Evolutionary conservation across 2,797 vertebrate species (phyloP).

Genomic region (Paguma larvata): DNA sequence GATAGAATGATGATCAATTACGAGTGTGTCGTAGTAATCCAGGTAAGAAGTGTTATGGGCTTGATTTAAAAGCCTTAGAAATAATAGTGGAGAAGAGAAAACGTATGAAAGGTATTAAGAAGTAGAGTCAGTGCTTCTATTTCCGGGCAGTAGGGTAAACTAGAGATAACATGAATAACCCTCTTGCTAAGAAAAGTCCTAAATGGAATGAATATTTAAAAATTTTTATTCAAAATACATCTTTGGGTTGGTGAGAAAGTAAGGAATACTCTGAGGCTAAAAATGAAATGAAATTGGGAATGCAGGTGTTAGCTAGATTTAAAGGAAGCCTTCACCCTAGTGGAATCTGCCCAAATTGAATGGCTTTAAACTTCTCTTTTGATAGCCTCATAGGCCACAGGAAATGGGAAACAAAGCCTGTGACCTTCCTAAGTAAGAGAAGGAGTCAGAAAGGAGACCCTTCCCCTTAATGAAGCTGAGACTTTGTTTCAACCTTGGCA

Average conservation of each 20-base stretch:
- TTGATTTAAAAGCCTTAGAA: constrained; percentile 40
- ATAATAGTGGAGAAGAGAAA: neutral
- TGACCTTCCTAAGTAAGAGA: neutral
- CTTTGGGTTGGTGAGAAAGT: neutral
- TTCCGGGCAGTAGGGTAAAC: neutral
- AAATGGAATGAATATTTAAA: neutral
- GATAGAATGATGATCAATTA: constrained; percentile 20
- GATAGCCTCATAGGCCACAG: neutral
- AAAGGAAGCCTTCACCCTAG: neutral
- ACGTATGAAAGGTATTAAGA: neutral
- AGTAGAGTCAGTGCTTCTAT: neutral
- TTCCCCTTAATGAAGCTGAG: neutral
- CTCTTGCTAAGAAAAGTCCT: neutral
- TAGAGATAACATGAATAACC: neutral
- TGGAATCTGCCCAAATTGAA: neutral
- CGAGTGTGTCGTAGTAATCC: neutral
- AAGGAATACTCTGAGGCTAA: constrained; percentile 26
- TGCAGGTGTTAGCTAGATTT: constrained; percentile 35
- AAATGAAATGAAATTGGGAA: constrained; percentile 13
- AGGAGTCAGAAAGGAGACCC: constrained; percentile 1
- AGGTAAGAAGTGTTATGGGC: constrained; percentile 33
- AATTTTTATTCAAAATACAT: neutral
- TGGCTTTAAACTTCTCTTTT: constrained; percentile 43
- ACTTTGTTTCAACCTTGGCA: neutral
- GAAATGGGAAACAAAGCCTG: constrained; percentile 20